Conservation (phyloP, 2,888 invertebrate genomes). For the Bombylius discolor region DNA sequence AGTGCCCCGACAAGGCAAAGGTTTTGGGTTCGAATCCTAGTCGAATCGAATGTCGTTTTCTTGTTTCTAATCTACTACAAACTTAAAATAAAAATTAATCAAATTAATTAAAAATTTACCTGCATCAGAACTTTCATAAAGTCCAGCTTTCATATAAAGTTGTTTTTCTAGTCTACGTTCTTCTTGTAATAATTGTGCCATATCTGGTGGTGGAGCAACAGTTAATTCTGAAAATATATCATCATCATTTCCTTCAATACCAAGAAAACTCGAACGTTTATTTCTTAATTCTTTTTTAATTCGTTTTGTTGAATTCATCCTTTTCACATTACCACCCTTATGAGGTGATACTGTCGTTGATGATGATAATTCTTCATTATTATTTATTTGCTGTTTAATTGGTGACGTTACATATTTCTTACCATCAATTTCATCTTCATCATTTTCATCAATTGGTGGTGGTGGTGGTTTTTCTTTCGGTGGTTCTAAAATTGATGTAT, state of each 20-base stretch:
- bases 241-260: slow-evolving; percentile 64
- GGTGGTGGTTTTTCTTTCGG: slow-evolving; percentile 82
- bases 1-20: too few species aligned
- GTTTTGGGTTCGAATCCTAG: too few species aligned
- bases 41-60: too few species aligned
- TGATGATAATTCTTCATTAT: neutral
- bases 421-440: slow-evolving; percentile 20
- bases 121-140: slow-evolving; percentile 54
- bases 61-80: too few species aligned
- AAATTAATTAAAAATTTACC: slow-evolving; percentile 22
- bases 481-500: slow-evolving; percentile 43
- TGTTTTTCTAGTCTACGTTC: slow-evolving; percentile 67
- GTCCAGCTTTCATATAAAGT: slow-evolving; percentile 56
- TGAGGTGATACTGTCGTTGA: neutral
- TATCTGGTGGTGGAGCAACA: slow-evolving; percentile 62
- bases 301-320: slow-evolving; percentile 68
- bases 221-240: slow-evolving; percentile 56
- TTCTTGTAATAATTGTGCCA: slow-evolving; percentile 65
- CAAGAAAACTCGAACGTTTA: slow-evolving; percentile 73
- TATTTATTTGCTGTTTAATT: neutral
- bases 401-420: neutral
- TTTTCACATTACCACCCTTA: slow-evolving; percentile 37
- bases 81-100: too few species aligned
- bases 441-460: slow-evolving; percentile 49
- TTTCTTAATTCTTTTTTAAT: slow-evolving; percentile 76